Evolutionary conservation across 2,888 invertebrate genomes (phyloP), one percentile per base, ranked within the genome.

Genomic region (Flexamia atlantica): DNA sequence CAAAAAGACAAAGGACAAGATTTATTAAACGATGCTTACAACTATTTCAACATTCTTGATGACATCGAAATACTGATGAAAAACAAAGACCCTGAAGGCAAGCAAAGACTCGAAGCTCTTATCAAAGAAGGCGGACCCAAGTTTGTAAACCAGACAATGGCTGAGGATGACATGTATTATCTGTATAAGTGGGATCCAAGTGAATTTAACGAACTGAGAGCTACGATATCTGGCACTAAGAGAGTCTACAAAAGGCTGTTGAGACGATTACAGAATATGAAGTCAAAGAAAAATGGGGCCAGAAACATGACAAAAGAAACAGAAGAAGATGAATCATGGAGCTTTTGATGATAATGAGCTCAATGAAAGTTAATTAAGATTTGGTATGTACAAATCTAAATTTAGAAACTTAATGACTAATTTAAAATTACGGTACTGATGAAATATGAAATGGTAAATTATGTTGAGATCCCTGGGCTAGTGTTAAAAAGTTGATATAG

Each of bases 21-120:
- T 50, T n/a, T 82, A 10, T 23, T 46, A 0, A 70, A 50, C 9
- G 46, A 82, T 25, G 70, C 82, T 1, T 82, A 82, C 28, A 82
- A 82, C 50, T 82, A 82, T 30, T 82, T 32, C 30, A 82, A 82
- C 28, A 46, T 70, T 14, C 42, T 82, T 3, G 82, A 82, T 32
- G 82, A 82, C 20, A 82, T 82, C 0, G 50, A 70, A 14, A 82
- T 70, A 30, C 70, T 82, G 2, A n/a, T 82, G 28, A 82, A 82
- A 28, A 40, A 76, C 12, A 76, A 76, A 76, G 50, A 76, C 3
- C 46, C 42, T 1, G 40, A 76, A 14, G 76, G 76, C 9, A 17
- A 28, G 4, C 23, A 76, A 17, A 36, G 76, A 17, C 14, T 46
- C 5, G 76, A 76, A 46, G 25, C 17, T 25, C 46, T 76, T 10